Conservation (phyloP, 23 tunicate genomes). For the Corella eumyota region DNA sequence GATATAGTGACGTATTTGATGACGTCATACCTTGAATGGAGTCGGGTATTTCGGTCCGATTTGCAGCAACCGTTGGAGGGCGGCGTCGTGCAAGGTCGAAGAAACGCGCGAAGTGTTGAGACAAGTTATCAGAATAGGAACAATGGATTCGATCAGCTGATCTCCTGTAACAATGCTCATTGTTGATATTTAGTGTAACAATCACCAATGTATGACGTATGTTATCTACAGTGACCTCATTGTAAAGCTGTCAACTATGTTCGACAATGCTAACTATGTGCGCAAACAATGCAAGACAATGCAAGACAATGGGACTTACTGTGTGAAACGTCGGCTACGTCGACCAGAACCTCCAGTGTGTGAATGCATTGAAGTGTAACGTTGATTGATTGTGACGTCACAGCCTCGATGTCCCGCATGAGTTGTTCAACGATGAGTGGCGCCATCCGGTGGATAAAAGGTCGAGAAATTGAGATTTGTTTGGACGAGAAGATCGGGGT, state of each 20-base stretch:
- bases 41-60: slow-evolving; percentile 40
- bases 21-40: slow-evolving; percentile 34
- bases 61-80: slow-evolving; percentile 48
- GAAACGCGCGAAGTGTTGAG: not conserved
- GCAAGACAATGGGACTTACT: no score
- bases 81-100: slow-evolving; percentile 46
- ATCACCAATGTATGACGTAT: no score
- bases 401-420: not conserved
- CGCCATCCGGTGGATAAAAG: slow-evolving; percentile 76
- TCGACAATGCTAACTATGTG: no score
- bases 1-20: no score
- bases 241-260: no score
- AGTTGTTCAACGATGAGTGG: slow-evolving; percentile 47
- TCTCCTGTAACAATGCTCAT: slow-evolving; percentile 24
- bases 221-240: no score
- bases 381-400: slow-evolving; percentile 11
- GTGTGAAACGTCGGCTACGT: slow-evolving; percentile 16
- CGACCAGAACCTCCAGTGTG: slow-evolving; percentile 47
- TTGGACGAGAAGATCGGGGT: slow-evolving; percentile 49
- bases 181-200: not conserved
- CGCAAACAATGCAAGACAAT: no score
- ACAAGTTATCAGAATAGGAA: slow-evolving; percentile 30
- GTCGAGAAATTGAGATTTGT: slow-evolving; percentile 30
- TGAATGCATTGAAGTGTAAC: slow-evolving; percentile 64
- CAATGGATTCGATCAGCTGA: slow-evolving; percentile 42